Conservation (phyloP, 2,113 vertebrate genomes). For the Sclerurus mexicanus region DNA sequence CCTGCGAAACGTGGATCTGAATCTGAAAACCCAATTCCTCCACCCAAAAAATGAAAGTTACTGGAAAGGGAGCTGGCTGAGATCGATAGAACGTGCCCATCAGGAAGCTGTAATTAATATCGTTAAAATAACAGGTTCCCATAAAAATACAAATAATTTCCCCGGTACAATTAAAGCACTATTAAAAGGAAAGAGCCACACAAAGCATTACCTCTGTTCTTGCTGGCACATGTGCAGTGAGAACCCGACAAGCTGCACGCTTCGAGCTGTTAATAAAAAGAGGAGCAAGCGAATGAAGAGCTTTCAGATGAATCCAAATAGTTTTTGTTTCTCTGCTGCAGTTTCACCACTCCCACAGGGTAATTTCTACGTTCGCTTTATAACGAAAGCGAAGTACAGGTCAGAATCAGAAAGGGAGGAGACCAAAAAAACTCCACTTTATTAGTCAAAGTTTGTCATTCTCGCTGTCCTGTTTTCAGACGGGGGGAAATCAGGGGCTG, state of each 20-base stretch:
- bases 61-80: not conserved
- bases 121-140: not conserved
- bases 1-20: not conserved
- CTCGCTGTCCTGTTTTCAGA: not conserved
- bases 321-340: conserved; percentile 64
- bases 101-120: not conserved
- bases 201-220: conserved; percentile 20
- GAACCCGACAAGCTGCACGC: conserved; percentile 28
- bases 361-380: conserved; percentile 59
- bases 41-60: not conserved
- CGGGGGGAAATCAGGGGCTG: not conserved
- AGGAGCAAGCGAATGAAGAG: conserved; percentile 42
- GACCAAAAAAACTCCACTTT: not conserved
- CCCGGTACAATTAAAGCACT: not conserved
- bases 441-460: not conserved
- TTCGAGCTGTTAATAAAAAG: conserved; percentile 33
- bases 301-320: conserved; percentile 49
- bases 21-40: not conserved
- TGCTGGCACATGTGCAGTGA: not conserved
- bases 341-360: conserved; percentile 58
- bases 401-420: conserved; percentile 67
- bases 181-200: not conserved
- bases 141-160: not conserved
- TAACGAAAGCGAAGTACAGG: conserved; percentile 74
- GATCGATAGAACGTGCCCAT: not conserved